A percentile compares a stretch with the other conserved stretches of the same genome.
These are phyloP conservation scores for Cranoglanis bouderius DNA, from an alignment of 2,113 vertebrate genomes.

Conservation along the genomic window DNA sequence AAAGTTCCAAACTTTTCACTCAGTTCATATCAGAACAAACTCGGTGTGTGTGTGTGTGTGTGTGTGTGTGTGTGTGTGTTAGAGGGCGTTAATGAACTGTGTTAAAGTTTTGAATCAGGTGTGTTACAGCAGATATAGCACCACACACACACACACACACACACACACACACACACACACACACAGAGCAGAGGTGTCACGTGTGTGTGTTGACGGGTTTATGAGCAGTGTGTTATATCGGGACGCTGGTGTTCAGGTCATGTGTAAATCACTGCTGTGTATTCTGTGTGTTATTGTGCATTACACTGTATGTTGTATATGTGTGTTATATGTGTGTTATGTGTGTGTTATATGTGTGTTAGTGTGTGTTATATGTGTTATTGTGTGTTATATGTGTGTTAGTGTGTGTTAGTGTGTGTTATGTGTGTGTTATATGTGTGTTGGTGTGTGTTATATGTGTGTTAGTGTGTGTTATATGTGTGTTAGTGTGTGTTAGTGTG, in stretches of 20 bases:
- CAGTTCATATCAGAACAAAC: not conserved
- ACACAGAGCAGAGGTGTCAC: not conserved
- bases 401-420: not conserved
- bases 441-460: not conserved
- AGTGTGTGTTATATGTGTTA: not conserved
- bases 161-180: not conserved
- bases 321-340: constrained; percentile 10
- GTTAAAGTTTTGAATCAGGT: not conserved
- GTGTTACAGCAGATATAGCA: not conserved
- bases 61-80: not conserved
- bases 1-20: not conserved
- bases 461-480: not conserved
- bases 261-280: not conserved
- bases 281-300: constrained; percentile 21
- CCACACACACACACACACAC: not conserved
- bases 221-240: not conserved
- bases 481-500: not conserved
- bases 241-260: not conserved
- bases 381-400: constrained; percentile 21
- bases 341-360: constrained; percentile 4
- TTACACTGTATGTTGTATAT: not conserved
- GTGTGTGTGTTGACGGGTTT: not conserved
- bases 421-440: not conserved
- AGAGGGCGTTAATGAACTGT: not conserved
- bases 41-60: not conserved